Evolutionary conservation across 2,797 vertebrate species (phyloP), one percentile per base, ranked within the genome.

Genomic region (Diceros bicornis): DNA sequence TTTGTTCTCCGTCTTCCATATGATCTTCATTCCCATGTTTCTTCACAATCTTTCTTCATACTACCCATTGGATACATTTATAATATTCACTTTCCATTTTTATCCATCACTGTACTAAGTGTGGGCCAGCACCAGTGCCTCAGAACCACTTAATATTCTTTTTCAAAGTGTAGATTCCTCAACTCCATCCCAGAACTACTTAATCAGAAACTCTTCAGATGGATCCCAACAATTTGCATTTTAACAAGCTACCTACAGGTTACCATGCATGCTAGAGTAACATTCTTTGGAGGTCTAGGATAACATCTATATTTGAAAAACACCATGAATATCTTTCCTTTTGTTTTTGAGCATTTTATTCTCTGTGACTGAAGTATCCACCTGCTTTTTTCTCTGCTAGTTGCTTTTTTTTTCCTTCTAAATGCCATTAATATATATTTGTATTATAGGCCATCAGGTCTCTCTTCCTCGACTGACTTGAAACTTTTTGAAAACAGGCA

Each of bases 311-410:
- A 47, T 47, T 10, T 57, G 83, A 79, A 79, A 85, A 85, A 13
- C 18, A 17, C 32, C 9, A 27, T 44, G 10, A 68, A 57, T 82
- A 34, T 4, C 11, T 87, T 32, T 18, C 52, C 44, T 12, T 2
- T 57, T 25, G 14, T 75, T 17, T 75, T 55, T 20, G 18, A 71
- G 64, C 20, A 64, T 69, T 83, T 78, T 66, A 12, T 13, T 62
- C 20, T 72, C 66, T 82, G 34, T 77, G 29, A 71, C 3, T 62
- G 29, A 96, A 84, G 94, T 94, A 14, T 96, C 87, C 0, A 94
- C 92, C 0, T 97, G 94, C n/a, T 98, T 98, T 47, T 47, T 34
- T 44, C 55, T 47, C 13, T 66, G 57, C 23, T 66, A 5, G 41
- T 41, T 41, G 41, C 41, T 41, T 5, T 41, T 41, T 62, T 62